phyloP scores from a whole-genome alignment of 2,888 invertebrate species.

The Patella ulyssiponensis region DNA sequence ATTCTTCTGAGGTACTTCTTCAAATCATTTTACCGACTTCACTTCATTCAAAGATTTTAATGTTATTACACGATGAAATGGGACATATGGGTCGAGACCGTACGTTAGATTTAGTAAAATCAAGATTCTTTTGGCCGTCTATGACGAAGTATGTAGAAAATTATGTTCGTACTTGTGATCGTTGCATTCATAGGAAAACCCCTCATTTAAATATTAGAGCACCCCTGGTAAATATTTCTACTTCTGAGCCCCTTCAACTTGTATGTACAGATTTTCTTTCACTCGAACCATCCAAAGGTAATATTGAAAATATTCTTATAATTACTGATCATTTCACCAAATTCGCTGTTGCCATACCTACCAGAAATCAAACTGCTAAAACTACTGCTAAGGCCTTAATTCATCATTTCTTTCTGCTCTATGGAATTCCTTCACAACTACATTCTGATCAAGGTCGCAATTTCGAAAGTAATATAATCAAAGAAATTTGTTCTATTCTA shows the following conservation, averaged over 20 bases:
- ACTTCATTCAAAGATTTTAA: neutral
- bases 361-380: slow-evolving; percentile 33
- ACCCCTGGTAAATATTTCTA: slow-evolving; percentile 19
- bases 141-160: slow-evolving; percentile 17
- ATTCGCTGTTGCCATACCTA: slow-evolving; percentile 30
- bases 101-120: slow-evolving; percentile 20
- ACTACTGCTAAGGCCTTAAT: slow-evolving; percentile 36
- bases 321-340: slow-evolving; percentile 33
- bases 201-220: neutral
- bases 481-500: slow-evolving; percentile 29
- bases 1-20: neutral
- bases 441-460: slow-evolving; percentile 35
- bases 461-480: slow-evolving; percentile 32
- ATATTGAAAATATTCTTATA: slow-evolving; percentile 19
- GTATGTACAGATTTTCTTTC: slow-evolving; percentile 38
- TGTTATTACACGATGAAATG: slow-evolving; percentile 20
- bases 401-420: slow-evolving; percentile 33
- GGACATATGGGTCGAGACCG: slow-evolving; percentile 23
- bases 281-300: slow-evolving; percentile 22
- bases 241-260: slow-evolving; percentile 31
- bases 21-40: slow-evolving; percentile 14
- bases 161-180: slow-evolving; percentile 13
- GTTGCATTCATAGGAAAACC: slow-evolving; percentile 26
- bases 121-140: slow-evolving; percentile 21
- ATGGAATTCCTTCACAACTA: slow-evolving; percentile 32